A percentile compares a stretch with the other conserved stretches of the same genome.
Conservation (phyloP, 2,797 vertebrate genomes). For the Sardinella longiceps region DNA sequence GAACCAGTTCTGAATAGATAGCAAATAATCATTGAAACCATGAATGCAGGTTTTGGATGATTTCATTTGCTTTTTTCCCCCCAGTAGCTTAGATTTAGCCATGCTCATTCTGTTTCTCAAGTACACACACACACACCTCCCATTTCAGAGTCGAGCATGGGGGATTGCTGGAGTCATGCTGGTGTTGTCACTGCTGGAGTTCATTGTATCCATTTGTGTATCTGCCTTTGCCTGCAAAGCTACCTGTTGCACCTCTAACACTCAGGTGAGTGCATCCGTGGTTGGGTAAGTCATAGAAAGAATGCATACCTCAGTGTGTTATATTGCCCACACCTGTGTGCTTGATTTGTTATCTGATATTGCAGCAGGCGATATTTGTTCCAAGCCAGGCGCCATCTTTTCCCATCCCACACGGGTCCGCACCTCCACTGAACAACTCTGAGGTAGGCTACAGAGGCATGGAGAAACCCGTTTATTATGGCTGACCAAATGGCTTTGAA, state of each 20-base stretch:
- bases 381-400: background rate
- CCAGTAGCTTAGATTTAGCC: too few species aligned
- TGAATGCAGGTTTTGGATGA: too few species aligned
- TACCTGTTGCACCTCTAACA: background rate
- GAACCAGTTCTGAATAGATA: too few species aligned
- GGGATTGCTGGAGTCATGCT: constrained; percentile 28
- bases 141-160: background rate
- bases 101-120: too few species aligned
- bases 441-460: background rate
- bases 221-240: constrained; percentile 42
- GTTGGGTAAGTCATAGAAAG: background rate
- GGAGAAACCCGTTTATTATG: background rate
- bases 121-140: too few species aligned
- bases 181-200: constrained; percentile 40
- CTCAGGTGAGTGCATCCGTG: constrained; percentile 28
- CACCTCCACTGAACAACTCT: background rate
- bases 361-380: background rate
- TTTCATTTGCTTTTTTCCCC: too few species aligned
- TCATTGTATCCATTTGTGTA: constrained; percentile 37
- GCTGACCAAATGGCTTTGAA: background rate
- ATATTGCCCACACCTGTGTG: background rate
- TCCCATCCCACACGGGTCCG: background rate
- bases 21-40: too few species aligned
- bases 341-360: background rate
- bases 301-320: background rate